phyloP scores from a whole-genome alignment of 2,797 vertebrate genomes.

The Bovichtus diacanthus region DNA sequence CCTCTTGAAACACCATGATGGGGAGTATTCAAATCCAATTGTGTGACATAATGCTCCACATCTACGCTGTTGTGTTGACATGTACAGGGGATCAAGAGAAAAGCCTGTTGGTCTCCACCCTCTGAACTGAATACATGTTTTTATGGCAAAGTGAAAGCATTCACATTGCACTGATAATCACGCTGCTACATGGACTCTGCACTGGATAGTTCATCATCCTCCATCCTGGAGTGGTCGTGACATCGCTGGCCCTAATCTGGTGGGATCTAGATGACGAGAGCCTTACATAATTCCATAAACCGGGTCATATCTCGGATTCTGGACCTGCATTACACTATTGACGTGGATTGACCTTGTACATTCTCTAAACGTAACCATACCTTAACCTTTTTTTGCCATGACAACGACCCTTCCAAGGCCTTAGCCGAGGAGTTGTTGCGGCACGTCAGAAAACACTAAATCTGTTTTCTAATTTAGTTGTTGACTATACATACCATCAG shows the following conservation, averaged over 20 bases:
- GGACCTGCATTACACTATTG: constrained; percentile 28
- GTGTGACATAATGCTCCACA: constrained; percentile 60
- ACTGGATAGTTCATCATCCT: constrained; percentile 58
- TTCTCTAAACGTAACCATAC: constrained; percentile 5
- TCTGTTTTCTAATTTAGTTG: background rate
- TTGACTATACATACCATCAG: constrained; percentile 13
- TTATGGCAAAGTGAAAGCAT: constrained; percentile 53
- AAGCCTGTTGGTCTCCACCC: constrained; percentile 52
- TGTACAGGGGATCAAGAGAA: constrained; percentile 68
- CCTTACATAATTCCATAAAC: constrained; percentile 82
- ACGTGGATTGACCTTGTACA: constrained; percentile 8
- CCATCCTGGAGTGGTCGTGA: constrained; percentile 53
- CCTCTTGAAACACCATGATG: constrained; percentile 36
- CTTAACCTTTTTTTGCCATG: background rate
- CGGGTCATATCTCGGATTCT: constrained; percentile 56
- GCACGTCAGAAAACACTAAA: no score
- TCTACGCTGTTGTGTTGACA: constrained; percentile 61
- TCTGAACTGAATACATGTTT: constrained; percentile 58
- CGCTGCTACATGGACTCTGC: constrained; percentile 46
- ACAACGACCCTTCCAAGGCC: background rate
- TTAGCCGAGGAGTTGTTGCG: no score
- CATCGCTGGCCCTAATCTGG: constrained; percentile 71
- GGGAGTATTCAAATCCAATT: constrained; percentile 65
- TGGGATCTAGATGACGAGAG: constrained; percentile 65
- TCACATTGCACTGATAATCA: constrained; percentile 59